Evolutionary conservation across 1,140 invertebrate species (phyloP), one percentile per base, ranked within the genome.

Genomic region (Phthorimaea operculella): DNA sequence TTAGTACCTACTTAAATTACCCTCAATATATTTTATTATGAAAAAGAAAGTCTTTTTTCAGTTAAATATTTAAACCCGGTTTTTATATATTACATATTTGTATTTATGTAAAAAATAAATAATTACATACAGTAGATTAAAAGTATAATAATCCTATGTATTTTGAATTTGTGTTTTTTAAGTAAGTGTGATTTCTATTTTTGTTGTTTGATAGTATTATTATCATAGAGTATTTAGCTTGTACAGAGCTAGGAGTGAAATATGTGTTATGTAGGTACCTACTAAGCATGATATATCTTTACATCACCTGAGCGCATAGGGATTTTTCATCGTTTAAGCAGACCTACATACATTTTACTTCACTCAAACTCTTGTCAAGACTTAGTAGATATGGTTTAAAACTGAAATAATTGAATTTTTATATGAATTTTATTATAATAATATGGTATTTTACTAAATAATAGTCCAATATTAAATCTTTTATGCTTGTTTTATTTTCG

Each of bases 381-480:
- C 55, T 57, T 56, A 58, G 76, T 77, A 82, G 76, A 66, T 80
- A 81, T 81, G 76, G 76, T 83, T 82, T 79, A 76, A 68, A 80
- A 76, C 70, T 77, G 70, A 77, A 82, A 79, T 69, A 83, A 70
- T 83, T 83, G 78, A 68, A 83, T 81, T 83, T 83, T 83, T 83
- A 83, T 83, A 82, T 83, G 80, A 82, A 83, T 83, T 83, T 83
- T 83, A 82, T 82, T 79, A 82, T 79, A 82, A 82, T 76, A 75
- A 79, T 83, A 82, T 82, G 80, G 80, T 83, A 83, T 83, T 83
- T 83, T 83, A 81, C 80, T 82, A 80, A 83, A 80, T 82, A 83
- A 76, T 83, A 83, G 80, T 81, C 79, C 80, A 82, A 79, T 83
- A 83, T 82, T 82, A 83, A 83, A 79, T 76, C 72, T 77, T 80